Evolutionary conservation across 2,888 invertebrate genomes (phyloP).

Genomic region (Metallyticus violacea): DNA sequence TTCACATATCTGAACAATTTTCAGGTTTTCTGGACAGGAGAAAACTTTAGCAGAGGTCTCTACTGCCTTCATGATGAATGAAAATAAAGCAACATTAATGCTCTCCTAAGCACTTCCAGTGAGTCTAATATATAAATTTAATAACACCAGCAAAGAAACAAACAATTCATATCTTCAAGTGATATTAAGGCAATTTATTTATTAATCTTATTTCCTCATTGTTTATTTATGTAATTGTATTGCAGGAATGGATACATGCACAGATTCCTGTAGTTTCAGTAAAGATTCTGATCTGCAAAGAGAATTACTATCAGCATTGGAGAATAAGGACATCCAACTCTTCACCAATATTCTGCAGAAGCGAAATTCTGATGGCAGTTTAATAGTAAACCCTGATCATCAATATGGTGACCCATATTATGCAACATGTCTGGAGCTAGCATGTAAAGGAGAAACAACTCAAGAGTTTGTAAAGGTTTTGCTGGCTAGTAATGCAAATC

Average conservation of each 20-base stretch:
- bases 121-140: no score
- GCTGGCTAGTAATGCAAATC: not conserved
- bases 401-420: constrained; percentile 7
- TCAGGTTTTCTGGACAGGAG: no score
- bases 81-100: no score
- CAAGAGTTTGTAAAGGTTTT: not conserved
- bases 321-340: not conserved
- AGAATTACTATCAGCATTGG: not conserved
- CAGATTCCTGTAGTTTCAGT: not conserved
- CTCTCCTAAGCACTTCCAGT: no score
- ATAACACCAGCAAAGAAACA: no score
- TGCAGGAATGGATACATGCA: not conserved
- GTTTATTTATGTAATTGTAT: not conserved
- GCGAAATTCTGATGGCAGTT: not conserved
- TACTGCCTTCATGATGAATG: no score
- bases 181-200: no score
- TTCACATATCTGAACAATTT: no score
- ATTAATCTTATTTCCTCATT: no score
- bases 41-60: no score
- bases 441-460: not conserved
- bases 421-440: constrained; percentile 5
- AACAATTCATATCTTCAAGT: no score
- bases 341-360: not conserved
- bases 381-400: constrained; percentile 1
- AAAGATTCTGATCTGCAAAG: not conserved